Conservation (phyloP, 2,113 vertebrate species). For the Cyprinodon variegatus region DNA sequence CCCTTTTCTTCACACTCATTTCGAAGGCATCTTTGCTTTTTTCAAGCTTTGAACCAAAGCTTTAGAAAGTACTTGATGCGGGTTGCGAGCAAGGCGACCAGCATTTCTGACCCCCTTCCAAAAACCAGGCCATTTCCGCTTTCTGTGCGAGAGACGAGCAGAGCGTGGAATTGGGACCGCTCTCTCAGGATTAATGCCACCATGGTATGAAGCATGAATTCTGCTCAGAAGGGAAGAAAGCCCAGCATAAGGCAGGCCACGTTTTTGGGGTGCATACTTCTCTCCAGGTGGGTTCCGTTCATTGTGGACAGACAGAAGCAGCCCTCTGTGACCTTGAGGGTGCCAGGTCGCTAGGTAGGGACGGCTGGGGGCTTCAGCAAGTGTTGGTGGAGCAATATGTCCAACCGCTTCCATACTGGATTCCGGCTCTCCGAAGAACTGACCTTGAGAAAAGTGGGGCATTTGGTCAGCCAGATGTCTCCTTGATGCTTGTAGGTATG, state of each 20-base stretch:
- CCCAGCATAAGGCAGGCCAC: slow-evolving; percentile 25
- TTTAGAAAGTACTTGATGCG: slow-evolving; percentile 10
- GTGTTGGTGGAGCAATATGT: slow-evolving; percentile 32
- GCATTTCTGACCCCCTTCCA: background rate
- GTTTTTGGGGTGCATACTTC: slow-evolving; percentile 44
- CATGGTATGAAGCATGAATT: slow-evolving; percentile 28
- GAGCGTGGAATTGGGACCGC: slow-evolving; percentile 5
- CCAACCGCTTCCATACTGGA: slow-evolving; percentile 53
- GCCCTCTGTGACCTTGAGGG: slow-evolving; percentile 36
- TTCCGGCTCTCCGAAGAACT: background rate
- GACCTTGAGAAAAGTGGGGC: slow-evolving; percentile 31
- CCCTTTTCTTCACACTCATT: slow-evolving; percentile 7
- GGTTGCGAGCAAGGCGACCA: background rate
- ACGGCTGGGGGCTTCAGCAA: slow-evolving; percentile 15
- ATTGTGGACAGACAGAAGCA: slow-evolving; percentile 25
- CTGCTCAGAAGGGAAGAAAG: slow-evolving; percentile 14
- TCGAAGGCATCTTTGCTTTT: background rate
- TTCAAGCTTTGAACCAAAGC: background rate
- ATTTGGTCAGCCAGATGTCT: slow-evolving; percentile 1
- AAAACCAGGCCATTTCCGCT: background rate
- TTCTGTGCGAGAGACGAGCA: background rate
- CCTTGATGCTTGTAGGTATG: slow-evolving; percentile 6
- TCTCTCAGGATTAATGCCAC: background rate
- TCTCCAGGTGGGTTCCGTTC: slow-evolving; percentile 36
- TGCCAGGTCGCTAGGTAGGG: slow-evolving; percentile 25